Conservation (phyloP, 2,888 invertebrate species). For the Drosophila setosimentum region DNA sequence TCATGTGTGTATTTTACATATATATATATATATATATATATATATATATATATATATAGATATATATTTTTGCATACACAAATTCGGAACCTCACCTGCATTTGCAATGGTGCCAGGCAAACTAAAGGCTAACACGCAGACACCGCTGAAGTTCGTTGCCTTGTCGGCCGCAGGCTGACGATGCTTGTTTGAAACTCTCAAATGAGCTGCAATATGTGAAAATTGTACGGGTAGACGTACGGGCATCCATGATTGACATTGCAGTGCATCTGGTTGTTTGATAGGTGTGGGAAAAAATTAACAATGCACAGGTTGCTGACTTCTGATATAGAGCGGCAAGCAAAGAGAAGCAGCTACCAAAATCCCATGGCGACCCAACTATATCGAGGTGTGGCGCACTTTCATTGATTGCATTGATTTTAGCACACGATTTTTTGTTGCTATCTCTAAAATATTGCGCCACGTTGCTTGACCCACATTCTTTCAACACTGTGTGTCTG, state of each 20-base stretch:
- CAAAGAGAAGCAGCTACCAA: conserved; percentile 39
- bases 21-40: not conserved
- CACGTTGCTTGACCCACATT: conserved; percentile 48
- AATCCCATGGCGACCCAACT: conserved; percentile 12
- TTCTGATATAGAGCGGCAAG: conserved; percentile 34
- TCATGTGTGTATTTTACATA: conserved; percentile 63
- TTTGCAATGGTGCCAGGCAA: conserved; percentile 42
- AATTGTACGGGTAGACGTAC: conserved; percentile 34
- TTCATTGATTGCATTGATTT: conserved; percentile 78
- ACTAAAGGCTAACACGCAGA: conserved; percentile 37
- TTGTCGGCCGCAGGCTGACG: conserved; percentile 32
- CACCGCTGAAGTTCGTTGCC: conserved; percentile 44
- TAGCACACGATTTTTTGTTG: conserved; percentile 51
- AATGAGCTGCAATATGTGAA: conserved; percentile 53
- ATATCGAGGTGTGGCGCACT: conserved; percentile 30
- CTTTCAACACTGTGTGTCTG: not conserved
- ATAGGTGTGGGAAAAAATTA: not conserved
- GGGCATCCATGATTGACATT: conserved; percentile 56
- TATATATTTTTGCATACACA: conserved; percentile 3
- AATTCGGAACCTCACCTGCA: conserved; percentile 45
- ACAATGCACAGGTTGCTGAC: conserved; percentile 13
- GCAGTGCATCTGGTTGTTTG: conserved; percentile 40
- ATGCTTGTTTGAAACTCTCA: conserved; percentile 17
- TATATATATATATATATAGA: not conserved
- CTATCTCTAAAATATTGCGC: conserved; percentile 25